Conservation (phyloP, 2,113 vertebrate genomes). For the Odocoileus hemionus region DNA sequence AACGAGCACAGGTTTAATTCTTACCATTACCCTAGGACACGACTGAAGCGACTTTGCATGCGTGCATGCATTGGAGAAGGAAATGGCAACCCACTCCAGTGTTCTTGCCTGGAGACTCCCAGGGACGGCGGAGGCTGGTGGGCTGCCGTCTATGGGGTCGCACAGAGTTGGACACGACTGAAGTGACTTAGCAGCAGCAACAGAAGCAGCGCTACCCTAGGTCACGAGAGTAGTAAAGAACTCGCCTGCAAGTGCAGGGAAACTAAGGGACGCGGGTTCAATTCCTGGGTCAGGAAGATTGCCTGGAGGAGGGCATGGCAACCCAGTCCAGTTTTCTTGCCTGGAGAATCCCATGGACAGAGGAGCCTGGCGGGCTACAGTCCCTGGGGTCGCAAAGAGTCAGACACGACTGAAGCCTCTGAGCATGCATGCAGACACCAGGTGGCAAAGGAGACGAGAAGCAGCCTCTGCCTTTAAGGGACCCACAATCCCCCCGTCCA, state of each 20-base stretch:
- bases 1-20: not conserved
- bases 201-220: not conserved
- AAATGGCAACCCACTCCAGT: not conserved
- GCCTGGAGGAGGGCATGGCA: not conserved
- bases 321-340: not conserved
- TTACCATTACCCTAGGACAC: not conserved
- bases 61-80: not conserved
- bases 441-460: not conserved
- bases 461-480: not conserved
- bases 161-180: not conserved
- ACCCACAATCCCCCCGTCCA: not conserved
- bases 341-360: not conserved
- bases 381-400: not conserved
- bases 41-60: not conserved
- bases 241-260: not conserved
- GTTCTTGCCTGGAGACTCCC: not conserved
- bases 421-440: not conserved
- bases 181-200: not conserved
- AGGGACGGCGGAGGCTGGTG: not conserved
- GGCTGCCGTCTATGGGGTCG: not conserved
- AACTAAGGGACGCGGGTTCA: not conserved
- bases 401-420: rapidly evolving
- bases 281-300: not conserved
- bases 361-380: not conserved
- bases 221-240: not conserved